These are phyloP conservation scores for Drusus annulatus DNA, from an alignment of 1,140 invertebrate species.

Conservation along the genomic window DNA sequence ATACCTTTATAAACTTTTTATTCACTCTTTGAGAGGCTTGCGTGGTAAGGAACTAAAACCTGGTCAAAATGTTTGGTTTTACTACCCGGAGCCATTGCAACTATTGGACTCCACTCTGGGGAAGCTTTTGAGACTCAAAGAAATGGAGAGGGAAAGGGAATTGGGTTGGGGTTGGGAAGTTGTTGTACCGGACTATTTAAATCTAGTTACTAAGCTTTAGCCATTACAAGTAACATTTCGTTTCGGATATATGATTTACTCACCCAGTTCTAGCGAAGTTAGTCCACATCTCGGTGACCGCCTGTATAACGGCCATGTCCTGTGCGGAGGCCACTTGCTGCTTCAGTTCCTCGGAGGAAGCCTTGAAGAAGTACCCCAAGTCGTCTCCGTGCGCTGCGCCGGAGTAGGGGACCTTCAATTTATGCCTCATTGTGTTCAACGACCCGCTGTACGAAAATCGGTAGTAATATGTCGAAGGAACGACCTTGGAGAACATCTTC, in stretches of 20 bases:
- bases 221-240: too few relatives aligned
- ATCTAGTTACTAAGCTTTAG: too few relatives aligned
- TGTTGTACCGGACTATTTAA: too few relatives aligned
- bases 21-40: too few relatives aligned
- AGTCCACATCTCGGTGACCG: slow-evolving; percentile 69
- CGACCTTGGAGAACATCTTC: not conserved
- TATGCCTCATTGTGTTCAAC: slow-evolving; percentile 62
- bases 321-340: slow-evolving; percentile 52
- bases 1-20: too few relatives aligned
- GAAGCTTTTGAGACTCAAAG: too few relatives aligned
- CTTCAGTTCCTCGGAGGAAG: slow-evolving; percentile 54
- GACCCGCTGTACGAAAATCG: slow-evolving; percentile 63
- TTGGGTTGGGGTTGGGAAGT: too few relatives aligned
- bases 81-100: too few relatives aligned
- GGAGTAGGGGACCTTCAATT: slow-evolving; percentile 62
- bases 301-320: slow-evolving; percentile 63
- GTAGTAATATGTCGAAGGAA: slow-evolving; percentile 60
- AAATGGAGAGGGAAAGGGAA: too few relatives aligned
- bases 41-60: too few relatives aligned
- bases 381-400: slow-evolving; percentile 68
- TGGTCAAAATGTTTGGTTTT: too few relatives aligned
- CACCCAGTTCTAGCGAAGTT: slow-evolving; percentile 61
- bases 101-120: too few relatives aligned
- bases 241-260: not conserved
- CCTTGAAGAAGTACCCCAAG: slow-evolving; percentile 65